Evolutionary conservation across 2,113 vertebrate species (phyloP).

Genomic region (Pycnonotus jocosus): DNA sequence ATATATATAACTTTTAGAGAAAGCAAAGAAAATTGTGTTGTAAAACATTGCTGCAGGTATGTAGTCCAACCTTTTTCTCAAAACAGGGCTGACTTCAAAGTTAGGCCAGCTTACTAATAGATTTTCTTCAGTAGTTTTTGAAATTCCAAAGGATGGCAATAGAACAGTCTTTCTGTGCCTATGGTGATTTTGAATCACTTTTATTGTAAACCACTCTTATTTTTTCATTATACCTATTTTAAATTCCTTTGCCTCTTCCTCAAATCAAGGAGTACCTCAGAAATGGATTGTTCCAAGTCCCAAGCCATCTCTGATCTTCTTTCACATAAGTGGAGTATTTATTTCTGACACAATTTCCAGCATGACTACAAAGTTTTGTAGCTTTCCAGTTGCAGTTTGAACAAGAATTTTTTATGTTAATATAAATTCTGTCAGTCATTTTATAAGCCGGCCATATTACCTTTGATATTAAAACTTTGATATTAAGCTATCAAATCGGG

Average conservation of each 20-base stretch:
- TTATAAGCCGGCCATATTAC: not conserved
- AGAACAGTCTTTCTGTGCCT: not conserved
- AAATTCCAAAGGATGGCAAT: not conserved
- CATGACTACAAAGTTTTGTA: not conserved
- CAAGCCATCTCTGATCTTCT: not conserved
- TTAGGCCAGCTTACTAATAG: not conserved
- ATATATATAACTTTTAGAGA: not conserved
- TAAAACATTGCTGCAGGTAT: not conserved
- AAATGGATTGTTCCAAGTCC: not conserved
- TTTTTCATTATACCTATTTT: not conserved
- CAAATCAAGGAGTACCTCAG: not conserved
- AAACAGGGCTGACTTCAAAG: not conserved
- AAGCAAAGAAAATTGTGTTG: not conserved
- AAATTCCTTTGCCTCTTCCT: not conserved
- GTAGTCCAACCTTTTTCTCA: not conserved
- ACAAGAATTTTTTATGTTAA: not conserved
- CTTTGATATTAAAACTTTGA: not conserved
- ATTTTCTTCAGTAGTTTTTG: not conserved
- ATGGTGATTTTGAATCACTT: not conserved
- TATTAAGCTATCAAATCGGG: not conserved
- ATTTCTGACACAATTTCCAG: not conserved
- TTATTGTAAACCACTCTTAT: not conserved
- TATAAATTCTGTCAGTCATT: not conserved
- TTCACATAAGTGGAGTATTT: not conserved
- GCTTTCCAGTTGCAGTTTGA: not conserved